Evolutionary conservation across 1,140 invertebrate genomes (phyloP), one percentile per base, ranked within the genome.

Genomic region (Spodoptera frugiperda): DNA sequence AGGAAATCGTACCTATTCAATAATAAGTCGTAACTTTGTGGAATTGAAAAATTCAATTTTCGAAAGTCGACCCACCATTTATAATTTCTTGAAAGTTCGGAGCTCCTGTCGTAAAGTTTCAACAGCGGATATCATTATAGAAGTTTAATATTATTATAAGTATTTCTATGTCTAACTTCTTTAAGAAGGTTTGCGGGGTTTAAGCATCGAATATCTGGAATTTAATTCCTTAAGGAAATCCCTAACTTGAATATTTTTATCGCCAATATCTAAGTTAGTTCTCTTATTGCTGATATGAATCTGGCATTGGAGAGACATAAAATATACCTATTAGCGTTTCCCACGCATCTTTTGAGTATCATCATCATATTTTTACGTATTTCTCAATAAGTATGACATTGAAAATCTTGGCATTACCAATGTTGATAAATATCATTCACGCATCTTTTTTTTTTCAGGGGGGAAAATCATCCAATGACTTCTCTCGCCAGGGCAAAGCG

Each of bases 11-110:
- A 73, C 59, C 59, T n/a, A n/a, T n/a, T n/a, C n/a, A n/a, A n/a
- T 33, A 73, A 61, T 73, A 25, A 73, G 71, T 61, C 71, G 55
- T 73, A 61, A 73, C 71, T 73, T 73, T 73, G 21, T 73, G 6
- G 46, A 73, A 61, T 49, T n/a, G 44, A 73, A 39, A 73, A 61
- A 57, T 72, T 61, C 15, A n/a, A 73, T 49, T 73, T 73, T 73
- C 25, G 25, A 25, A 59, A 61, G 54, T 48, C 48, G 17, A 39
- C 48, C 54, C 21, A 33, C 59, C 65, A 61, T 73, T 46, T 61
- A 61, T 49, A 73, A 61, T 49, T 73, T 73, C 53, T 48, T 14
- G 44, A 30, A 49, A 49, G 33, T 65, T 49, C 25, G 3, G 15
- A 73, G 30, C 14, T 61, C 49, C 15, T 25, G 44, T 10, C 19